These are phyloP conservation scores for Littorina saxatilis DNA, from an alignment of 1,140 invertebrate genomes.

Conservation along the genomic window DNA sequence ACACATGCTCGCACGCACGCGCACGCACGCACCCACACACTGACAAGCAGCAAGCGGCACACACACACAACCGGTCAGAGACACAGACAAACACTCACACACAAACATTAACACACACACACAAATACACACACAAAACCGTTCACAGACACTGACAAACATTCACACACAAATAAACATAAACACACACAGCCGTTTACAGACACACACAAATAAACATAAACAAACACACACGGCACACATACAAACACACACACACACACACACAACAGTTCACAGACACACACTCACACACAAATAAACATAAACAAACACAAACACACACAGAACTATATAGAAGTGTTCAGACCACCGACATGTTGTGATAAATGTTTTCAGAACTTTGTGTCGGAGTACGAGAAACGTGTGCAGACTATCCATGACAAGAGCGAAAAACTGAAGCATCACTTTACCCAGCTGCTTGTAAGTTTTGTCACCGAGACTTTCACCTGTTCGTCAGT, in stretches of 20 bases:
- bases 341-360: background rate
- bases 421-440: slow-evolving; percentile 28
- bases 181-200: background rate
- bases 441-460: background rate
- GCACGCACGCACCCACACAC: too few relatives aligned
- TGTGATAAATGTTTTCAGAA: background rate
- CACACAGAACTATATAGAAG: background rate
- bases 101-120: background rate
- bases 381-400: slow-evolving; percentile 26
- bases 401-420: background rate
- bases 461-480: slow-evolving; percentile 6
- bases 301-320: background rate
- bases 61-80: background rate
- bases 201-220: background rate
- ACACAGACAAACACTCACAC: background rate
- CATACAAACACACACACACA: background rate
- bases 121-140: too few relatives aligned
- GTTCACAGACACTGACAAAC: too few relatives aligned
- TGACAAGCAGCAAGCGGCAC: too few relatives aligned
- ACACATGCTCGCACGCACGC: background rate
- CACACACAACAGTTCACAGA: background rate
- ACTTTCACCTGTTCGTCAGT: too few relatives aligned
- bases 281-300: background rate
- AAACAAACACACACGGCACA: background rate
- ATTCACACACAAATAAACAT: too few relatives aligned